Base-by-base conservation (phyloP, 2,113 vertebrate genomes). In the Aegypius monachus region DNA sequence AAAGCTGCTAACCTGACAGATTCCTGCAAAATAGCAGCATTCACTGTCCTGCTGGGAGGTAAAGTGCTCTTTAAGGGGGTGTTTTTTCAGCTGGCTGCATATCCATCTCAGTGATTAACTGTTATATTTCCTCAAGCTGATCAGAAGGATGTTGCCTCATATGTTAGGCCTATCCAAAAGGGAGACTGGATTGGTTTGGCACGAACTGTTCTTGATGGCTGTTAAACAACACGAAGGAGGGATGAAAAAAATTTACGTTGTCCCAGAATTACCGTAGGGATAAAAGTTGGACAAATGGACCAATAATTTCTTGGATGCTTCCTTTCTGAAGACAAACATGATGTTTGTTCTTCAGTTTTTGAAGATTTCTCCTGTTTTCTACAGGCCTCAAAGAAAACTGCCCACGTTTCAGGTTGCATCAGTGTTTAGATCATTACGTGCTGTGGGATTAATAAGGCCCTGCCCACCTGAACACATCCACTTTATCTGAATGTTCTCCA, bases 401-500 rank as follows among this genome's bases (percentile, higher is more conserved):
- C 61, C 38, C 0, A 1, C 0, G 2, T 70, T 93, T 21, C 40
- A 43, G 29, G 32, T 32, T 38, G 5, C 14, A 13, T 53, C 15
- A 36, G 43, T 22, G 27, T 29, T 72, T 5, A 80, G 31, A n/a
- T 53, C 0, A 0, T 81, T 55, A 31, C 0, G 0, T 23, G 22
- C 61, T 71, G 19, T 3, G 2, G 32, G 18, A 40, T 66, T 81
- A 48, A 14, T 52, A 50, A 36, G 32, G 40, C 58, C n/a, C 47
- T 71, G 47, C 32, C 42, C 11, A 67, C 27, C 29, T 48, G 50
- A 87, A 62, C n/a, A 55, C 15, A 53, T 34, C 9, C 27, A 19
- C 45, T 85, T 66, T 10, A 65, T 29, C 34, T 68, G 45, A 36
- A 32, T 74, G 38, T 31, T 61, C n/a, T 88, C 62, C 34, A 82